Conservation (phyloP, 2,797 vertebrate species). For the Antennarius maculatus region DNA sequence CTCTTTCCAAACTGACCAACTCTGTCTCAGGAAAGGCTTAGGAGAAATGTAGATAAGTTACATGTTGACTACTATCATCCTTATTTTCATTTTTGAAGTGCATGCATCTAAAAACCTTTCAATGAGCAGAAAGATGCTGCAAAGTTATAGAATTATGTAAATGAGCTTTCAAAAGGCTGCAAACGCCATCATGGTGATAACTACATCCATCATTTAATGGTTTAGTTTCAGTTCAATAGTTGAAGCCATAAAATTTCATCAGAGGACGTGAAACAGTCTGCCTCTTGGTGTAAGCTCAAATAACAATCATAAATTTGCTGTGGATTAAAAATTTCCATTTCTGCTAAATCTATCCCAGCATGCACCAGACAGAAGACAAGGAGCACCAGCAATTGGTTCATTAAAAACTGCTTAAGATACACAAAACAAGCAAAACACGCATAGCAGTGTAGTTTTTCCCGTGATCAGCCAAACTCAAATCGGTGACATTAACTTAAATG, state of each 20-base stretch:
- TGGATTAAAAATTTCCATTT: constrained; percentile 13
- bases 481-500: not conserved
- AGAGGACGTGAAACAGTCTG: constrained; percentile 8
- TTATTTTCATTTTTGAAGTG: not conserved
- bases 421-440: not conserved
- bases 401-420: constrained; percentile 14
- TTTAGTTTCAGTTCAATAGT: not conserved
- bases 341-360: constrained; percentile 18
- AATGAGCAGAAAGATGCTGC: not conserved
- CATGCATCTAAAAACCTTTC: not conserved
- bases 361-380: constrained; percentile 13
- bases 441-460: not conserved
- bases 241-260: constrained; percentile 10
- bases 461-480: not conserved
- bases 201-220: constrained; percentile 8
- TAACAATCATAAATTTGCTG: constrained; percentile 11
- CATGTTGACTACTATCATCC: not conserved
- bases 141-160: not conserved
- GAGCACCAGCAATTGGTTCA: constrained; percentile 16
- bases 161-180: not conserved
- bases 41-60: not conserved
- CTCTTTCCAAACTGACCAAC: constrained; percentile 4
- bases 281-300: constrained; percentile 16
- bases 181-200: constrained; percentile 12
- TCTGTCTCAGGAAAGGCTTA: not conserved